Evolutionary conservation across 2,888 invertebrate species (phyloP).

Genomic region (Herminia tarsipennalis): DNA sequence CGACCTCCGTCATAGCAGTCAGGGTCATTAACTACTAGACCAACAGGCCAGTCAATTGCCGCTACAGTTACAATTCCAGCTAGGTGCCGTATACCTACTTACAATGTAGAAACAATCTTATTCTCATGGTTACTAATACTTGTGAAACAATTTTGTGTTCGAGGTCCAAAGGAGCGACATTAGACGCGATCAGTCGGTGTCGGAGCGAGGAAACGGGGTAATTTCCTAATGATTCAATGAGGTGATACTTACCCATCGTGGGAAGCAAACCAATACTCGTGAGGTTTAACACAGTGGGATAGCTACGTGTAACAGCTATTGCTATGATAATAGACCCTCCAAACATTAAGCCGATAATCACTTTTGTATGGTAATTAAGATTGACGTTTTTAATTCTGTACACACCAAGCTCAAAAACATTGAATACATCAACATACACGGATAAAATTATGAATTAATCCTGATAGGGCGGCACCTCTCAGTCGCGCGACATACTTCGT

Average conservation of each 20-base stretch:
- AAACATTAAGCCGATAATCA: conserved; percentile 40
- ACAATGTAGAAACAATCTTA: conserved; percentile 23
- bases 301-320: conserved; percentile 20
- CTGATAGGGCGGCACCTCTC: conserved; percentile 83
- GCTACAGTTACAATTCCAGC: no score
- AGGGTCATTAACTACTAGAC: no score
- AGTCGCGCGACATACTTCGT: conserved; percentile 81
- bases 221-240: conserved; percentile 74
- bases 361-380: conserved; percentile 52
- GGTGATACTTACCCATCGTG: conserved; percentile 72
- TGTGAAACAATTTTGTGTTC: conserved; percentile 56
- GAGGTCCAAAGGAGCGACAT: conserved; percentile 60
- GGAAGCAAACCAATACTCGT: conserved; percentile 64
- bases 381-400: conserved; percentile 55
- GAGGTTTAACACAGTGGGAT: conserved; percentile 35
- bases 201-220: conserved; percentile 57
- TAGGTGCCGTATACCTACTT: no score
- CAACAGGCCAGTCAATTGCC: no score
- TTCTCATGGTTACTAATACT: conserved; percentile 53
- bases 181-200: conserved; percentile 63
- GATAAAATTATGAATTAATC: conserved; percentile 84
- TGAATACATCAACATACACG: conserved; percentile 62
- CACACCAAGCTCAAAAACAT: conserved; percentile 52
- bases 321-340: conserved; percentile 25
- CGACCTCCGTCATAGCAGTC: no score